Percentiles rank a stretch among this genome's conserved stretches.
phyloP scores from a whole-genome alignment of 2,113 vertebrate species.

The Paraplagusia blochii region DNA sequence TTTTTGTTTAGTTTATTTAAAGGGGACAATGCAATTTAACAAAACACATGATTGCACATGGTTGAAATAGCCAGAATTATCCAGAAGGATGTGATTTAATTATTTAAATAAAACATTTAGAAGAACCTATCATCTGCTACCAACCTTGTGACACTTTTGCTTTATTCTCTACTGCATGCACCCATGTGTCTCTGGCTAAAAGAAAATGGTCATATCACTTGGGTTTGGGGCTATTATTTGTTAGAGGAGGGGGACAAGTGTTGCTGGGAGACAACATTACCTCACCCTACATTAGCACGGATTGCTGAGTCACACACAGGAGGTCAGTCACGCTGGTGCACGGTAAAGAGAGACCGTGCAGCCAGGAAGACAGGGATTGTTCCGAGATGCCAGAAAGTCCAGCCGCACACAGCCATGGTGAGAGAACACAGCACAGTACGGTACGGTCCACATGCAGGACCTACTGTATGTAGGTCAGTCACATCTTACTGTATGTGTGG shows the following conservation, averaged over 20 bases:
- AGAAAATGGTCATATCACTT: conserved; percentile 5
- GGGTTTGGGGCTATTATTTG: conserved; percentile 20
- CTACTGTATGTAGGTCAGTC: too few species aligned
- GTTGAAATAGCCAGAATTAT: too few species aligned
- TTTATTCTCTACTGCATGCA: conserved; percentile 18
- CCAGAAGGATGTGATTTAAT: too few species aligned
- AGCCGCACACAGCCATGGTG: conserved; percentile 18
- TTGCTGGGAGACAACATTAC: conserved; percentile 60
- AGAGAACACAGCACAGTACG: not conserved
- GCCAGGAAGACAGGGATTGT: conserved; percentile 51
- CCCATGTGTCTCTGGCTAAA: not conserved
- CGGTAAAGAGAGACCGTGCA: conserved; percentile 47
- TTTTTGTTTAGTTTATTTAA: too few species aligned
- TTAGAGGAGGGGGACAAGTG: conserved; percentile 30
- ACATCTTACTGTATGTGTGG: too few species aligned
- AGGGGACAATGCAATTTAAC: too few species aligned
- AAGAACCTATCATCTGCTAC: too few species aligned
- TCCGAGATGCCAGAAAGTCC: conserved; percentile 38
- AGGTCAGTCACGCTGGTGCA: conserved; percentile 43
- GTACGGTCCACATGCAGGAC: conserved; percentile 5
- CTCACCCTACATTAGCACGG: conserved; percentile 57
- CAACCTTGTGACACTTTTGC: too few species aligned
- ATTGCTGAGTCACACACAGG: conserved; percentile 58
- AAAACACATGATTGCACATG: too few species aligned
- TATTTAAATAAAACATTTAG: too few species aligned